phyloP scores from a whole-genome alignment of 2,797 vertebrate genomes.

The Chiroxiphia lanceolata region DNA sequence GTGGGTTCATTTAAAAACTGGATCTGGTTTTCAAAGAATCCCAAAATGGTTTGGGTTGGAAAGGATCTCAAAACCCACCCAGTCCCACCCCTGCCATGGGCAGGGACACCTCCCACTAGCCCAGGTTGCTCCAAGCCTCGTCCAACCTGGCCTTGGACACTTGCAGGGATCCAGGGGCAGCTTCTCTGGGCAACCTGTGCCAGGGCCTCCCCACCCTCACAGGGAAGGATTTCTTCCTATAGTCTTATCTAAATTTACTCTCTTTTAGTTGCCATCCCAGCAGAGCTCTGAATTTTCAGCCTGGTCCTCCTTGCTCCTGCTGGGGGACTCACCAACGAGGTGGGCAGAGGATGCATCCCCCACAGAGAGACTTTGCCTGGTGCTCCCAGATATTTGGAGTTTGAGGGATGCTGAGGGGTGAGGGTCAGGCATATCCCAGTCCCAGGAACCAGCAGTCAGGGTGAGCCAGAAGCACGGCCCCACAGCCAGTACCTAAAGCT shows the following conservation, averaged over 20 bases:
- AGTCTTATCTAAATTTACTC: background rate
- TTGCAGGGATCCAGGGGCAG: background rate
- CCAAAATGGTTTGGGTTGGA: background rate
- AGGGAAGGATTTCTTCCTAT: background rate
- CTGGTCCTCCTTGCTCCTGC: background rate
- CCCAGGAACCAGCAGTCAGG: background rate
- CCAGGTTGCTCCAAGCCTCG: accelerated
- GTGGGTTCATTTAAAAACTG: background rate
- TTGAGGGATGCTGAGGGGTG: background rate
- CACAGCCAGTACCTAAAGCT: background rate
- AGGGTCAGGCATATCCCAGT: accelerated
- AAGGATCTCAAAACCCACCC: background rate
- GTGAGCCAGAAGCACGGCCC: background rate
- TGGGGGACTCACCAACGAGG: background rate
- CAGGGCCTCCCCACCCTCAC: accelerated
- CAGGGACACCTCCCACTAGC: background rate
- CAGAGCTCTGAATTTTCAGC: background rate
- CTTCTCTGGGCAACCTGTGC: background rate
- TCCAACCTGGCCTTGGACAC: background rate
- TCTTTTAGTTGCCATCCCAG: background rate
- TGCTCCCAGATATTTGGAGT: background rate
- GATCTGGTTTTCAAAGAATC: background rate
- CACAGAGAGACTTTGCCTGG: background rate
- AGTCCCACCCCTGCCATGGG: background rate
- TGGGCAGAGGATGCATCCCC: background rate